Base-by-base conservation (phyloP, 37 sponge, comb jelly and placozoan species). In the Amphimedon queenslandica region DNA sequence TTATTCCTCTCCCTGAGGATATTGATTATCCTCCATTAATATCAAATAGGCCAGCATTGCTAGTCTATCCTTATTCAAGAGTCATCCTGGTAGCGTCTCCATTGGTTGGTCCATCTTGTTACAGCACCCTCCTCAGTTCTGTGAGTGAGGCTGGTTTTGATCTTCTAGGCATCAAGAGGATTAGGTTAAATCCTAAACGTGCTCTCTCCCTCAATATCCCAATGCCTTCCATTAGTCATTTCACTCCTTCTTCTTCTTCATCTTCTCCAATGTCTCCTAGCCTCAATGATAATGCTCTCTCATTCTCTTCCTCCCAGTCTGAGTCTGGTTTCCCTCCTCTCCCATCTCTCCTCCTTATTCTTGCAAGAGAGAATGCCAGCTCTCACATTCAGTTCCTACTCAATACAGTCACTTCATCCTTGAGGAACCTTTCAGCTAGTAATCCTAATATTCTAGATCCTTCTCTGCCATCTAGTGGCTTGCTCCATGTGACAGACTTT, bases 141-240 rank as follows among this genome's bases (percentile, higher is more conserved):
- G 66, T 81, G 18, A 64, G 39, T 42, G 57, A 68, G 29, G 38
- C 51, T 21, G 90, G 90, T 18, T 84, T 70, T 67, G 78, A 80
- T 38, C 61, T 81, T 23, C 40, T 71, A 40, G 90, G 85, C 29
- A 73, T 81, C 1, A 84, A 72, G 64, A 36, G 85, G 11, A 63
- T 84, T 25, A 66, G 90, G 4, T 76, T 90, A 18, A 90, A 84
- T 40, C 60, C 73, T 29, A 90, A 84, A 40, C 57, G 86, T 30
- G 90, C 90, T 21, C 6, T 10, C 8, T 32, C 51, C 27, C 69
- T 89, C 0, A 42, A 57, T 37, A 75, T 89, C 25, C 68, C 84
- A 24, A 11, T 23, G 5, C 38, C 38, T 10, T 58, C 32, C 38
- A 40, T 90, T n/a, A 1, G 58, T 25, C 74, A 77, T 32, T 90